Evolutionary conservation across 2,797 vertebrate genomes (phyloP), one percentile per base, ranked within the genome.

Genomic region (Kryptopterus vitreolus): DNA sequence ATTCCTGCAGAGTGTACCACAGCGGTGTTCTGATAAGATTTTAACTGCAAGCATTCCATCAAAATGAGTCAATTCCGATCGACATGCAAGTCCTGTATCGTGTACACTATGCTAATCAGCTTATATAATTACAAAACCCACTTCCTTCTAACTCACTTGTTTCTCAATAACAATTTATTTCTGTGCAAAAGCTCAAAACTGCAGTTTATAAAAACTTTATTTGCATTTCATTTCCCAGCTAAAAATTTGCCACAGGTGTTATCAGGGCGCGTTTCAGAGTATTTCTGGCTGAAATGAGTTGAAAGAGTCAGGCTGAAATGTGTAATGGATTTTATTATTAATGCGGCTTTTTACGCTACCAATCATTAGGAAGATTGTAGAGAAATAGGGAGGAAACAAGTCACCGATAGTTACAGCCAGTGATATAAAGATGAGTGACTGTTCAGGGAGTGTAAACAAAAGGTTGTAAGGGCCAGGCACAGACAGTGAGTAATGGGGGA

Each of bases 401-500:
- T 43, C 38, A 63, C 29, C 16, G 58, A 18, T 22, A 43, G 15
- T 52, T 35, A 20, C 35, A 29, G 16, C 62, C 18, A 38, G 73
- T 24, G 66, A 70, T 61, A 59, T 61, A 73, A 72, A 79, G 35
- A 31, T 69, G 59, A 31, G 24, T 48, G 57, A 15, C 63, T 71
- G 65, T 13, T 22, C 1, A 66, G 12, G 5, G 22, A 58, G 53
- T 35, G 35, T 77, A 72, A 80, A 78, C 59, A 78, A 33, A 81
- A 76, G 53, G 38, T 52, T 43, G 11, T 24, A 50, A 55, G 48
- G 61, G 53, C 29, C 50, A 84, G 53, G 48, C 5, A 57, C 70
- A 65, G 69, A 82, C 72, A 22, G 62, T 65, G 46, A 71, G 65
- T 31, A 57, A 78, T 72, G 35, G 52, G 53, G 24, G 6, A 22